Conservation (phyloP, 2,888 invertebrate species). For the Drosophila prolongata region DNA sequence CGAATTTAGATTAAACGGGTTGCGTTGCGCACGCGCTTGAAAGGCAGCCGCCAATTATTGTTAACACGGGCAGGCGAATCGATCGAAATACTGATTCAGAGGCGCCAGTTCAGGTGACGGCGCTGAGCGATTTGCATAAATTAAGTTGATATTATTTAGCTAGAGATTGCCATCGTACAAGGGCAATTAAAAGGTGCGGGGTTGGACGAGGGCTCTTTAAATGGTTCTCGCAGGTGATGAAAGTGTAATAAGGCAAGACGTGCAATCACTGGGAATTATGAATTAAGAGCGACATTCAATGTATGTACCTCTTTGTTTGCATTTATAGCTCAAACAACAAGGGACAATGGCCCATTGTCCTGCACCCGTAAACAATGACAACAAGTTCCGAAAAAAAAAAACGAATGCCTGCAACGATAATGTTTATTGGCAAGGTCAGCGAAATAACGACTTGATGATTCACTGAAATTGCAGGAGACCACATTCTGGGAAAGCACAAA, state of each 20-base stretch:
- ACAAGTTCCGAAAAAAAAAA: slow-evolving; percentile 24
- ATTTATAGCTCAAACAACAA: slow-evolving; percentile 8
- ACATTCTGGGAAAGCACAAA: slow-evolving; percentile 17
- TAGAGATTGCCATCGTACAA: slow-evolving; percentile 31
- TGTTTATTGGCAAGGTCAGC: slow-evolving; percentile 30
- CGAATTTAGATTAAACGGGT: slow-evolving; percentile 33
- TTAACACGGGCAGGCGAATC: slow-evolving; percentile 36
- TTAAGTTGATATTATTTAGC: slow-evolving; percentile 61
- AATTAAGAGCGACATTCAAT: slow-evolving; percentile 6
- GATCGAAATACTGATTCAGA: slow-evolving; percentile 13
- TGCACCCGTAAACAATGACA: slow-evolving; percentile 29
- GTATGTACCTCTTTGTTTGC: slow-evolving; percentile 17
- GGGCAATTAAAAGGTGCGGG: slow-evolving; percentile 60
- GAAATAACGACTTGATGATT: slow-evolving; percentile 23
- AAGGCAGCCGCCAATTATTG: slow-evolving; percentile 54
- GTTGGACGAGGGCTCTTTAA: slow-evolving; percentile 5
- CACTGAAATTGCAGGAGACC: slow-evolving; percentile 19
- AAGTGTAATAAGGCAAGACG: slow-evolving; percentile 13
- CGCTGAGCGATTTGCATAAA: slow-evolving; percentile 64
- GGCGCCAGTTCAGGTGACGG: slow-evolving; percentile 72
- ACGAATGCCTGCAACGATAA: slow-evolving; percentile 5
- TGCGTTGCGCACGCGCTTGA: slow-evolving; percentile 63
- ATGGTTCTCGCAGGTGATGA: slow-evolving; percentile 30
- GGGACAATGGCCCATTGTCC: slow-evolving; percentile 57
- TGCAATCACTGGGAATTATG: slow-evolving; percentile 20